Evolutionary conservation across 2,113 vertebrate genomes (phyloP), one percentile per base, ranked within the genome.

Genomic region (Microtus oregoni): DNA sequence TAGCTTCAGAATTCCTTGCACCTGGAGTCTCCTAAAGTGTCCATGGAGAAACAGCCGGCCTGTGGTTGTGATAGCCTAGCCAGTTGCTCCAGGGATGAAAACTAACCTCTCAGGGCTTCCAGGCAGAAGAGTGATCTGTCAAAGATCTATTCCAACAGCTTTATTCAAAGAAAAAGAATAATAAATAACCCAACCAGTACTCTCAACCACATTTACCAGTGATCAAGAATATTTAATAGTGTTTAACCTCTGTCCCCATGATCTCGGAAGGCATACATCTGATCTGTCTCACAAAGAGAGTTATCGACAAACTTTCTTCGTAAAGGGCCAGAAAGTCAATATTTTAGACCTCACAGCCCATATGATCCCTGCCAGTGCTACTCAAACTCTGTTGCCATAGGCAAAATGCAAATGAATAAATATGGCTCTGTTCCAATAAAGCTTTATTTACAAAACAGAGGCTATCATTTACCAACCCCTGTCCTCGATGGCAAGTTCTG

Each of bases 381-480:
- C 63, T 76, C n/a, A 67, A 67, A 19, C 72, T 81, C 68, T 32
- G 30, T 78, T 70, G 26, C 19, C 30, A 8, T 20, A 82, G n/a
- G 38, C 26, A 67, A 68, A 28, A n/a, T 5, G 2, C 50, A 83
- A 89, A 93, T 73, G 14, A 38, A 65, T 15, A 7, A 77, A 24
- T 20, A 7, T 44, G 47, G 26, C 89, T 83, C 1, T 79, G 86
- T 90, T 83, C 55, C 91, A 96, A 86, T 83, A 90, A 96, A 95
- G 68, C 41, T 94, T 97, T 97, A 97, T 96, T 96, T 63, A 82
- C 58, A 92, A 75, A 79, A 91, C 32, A 22, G 63, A 65, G 24
- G 58, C 47, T 50, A 8, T 38, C 63, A 14, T 20, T 77, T 63
- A 6, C 35, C 86, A 86, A 65, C 28, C 5, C 17, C 7, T 68